These are phyloP conservation scores for Campylorhamphus procurvoides DNA, from an alignment of 2,113 vertebrate genomes.

Conservation along the genomic window DNA sequence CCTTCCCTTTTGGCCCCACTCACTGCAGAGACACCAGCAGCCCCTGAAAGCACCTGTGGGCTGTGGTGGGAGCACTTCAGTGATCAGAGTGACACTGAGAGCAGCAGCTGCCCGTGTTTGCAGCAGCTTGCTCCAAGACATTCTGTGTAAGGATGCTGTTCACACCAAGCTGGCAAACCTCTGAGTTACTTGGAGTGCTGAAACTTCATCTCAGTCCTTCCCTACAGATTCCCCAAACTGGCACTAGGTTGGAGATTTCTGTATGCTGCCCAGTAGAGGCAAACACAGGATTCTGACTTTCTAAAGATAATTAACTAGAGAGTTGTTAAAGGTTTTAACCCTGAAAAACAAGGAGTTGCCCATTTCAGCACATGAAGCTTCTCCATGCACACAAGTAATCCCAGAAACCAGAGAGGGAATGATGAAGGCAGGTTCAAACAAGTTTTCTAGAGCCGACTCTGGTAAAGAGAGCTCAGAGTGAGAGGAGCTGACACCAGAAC, in stretches of 20 bases:
- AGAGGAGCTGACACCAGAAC: background rate
- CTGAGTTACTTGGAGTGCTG: background rate
- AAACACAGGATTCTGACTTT: background rate
- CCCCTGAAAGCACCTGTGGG: rapidly evolving
- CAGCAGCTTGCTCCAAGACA: background rate
- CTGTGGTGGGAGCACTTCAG: background rate
- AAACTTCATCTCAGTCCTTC: background rate
- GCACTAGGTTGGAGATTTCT: background rate
- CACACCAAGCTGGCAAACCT: background rate
- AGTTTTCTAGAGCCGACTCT: background rate
- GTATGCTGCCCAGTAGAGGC: background rate
- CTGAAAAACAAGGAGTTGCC: background rate
- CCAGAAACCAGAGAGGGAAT: background rate
- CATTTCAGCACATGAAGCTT: background rate
- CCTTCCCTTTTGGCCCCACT: background rate
- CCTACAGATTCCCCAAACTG: background rate
- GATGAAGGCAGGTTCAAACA: background rate
- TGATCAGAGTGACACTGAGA: background rate
- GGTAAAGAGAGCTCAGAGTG: background rate
- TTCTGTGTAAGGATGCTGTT: background rate
- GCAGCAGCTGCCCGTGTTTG: background rate
- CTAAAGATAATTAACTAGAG: background rate
- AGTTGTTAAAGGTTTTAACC: background rate
- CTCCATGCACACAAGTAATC: background rate
- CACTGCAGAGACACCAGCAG: background rate